Conservation (phyloP, 2,888 invertebrate genomes). For the Pachycephus smyrnensis region DNA sequence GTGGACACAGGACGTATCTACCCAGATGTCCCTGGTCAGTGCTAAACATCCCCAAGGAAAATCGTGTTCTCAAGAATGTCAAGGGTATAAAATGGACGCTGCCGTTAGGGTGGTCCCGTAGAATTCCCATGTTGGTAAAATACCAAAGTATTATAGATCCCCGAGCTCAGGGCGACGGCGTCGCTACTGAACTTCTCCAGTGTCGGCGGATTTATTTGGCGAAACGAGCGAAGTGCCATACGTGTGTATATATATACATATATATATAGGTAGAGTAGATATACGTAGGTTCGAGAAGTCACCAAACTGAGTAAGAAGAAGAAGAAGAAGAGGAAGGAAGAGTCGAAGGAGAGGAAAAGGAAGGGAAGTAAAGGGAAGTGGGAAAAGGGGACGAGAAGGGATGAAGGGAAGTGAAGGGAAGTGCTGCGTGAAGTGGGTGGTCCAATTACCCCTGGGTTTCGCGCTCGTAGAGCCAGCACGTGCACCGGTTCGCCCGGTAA, state of each 20-base stretch:
- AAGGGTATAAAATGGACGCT: background rate
- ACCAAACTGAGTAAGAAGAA: background rate
- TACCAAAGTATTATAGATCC: background rate
- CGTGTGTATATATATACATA: constrained; percentile 5
- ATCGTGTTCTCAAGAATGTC: background rate
- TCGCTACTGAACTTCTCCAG: background rate
- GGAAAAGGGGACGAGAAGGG: constrained; percentile 15
- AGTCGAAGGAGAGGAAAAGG: constrained; percentile 13
- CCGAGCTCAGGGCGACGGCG: background rate
- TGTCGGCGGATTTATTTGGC: constrained; percentile 35
- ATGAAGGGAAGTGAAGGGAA: constrained; percentile 12
- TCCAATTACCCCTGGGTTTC: constrained; percentile 65
- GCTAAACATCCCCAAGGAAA: background rate
- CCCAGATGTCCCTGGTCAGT: background rate
- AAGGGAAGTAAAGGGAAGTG: constrained; percentile 6
- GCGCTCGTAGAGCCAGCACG: constrained; percentile 56
- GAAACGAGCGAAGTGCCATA: constrained; percentile 30
- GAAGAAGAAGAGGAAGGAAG: constrained; percentile 16
- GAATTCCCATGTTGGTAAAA: background rate
- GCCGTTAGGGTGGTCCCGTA: background rate
- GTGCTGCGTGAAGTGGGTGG: constrained; percentile 59
- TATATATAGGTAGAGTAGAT: background rate
- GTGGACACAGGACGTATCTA: background rate
- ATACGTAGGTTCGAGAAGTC: background rate
- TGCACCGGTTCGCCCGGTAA: constrained; percentile 58